A percentile compares a stretch with the other conserved stretches of the same genome.
These are phyloP conservation scores for Mamestra configurata DNA, from an alignment of 1,140 invertebrate species.

Conservation along the genomic window DNA sequence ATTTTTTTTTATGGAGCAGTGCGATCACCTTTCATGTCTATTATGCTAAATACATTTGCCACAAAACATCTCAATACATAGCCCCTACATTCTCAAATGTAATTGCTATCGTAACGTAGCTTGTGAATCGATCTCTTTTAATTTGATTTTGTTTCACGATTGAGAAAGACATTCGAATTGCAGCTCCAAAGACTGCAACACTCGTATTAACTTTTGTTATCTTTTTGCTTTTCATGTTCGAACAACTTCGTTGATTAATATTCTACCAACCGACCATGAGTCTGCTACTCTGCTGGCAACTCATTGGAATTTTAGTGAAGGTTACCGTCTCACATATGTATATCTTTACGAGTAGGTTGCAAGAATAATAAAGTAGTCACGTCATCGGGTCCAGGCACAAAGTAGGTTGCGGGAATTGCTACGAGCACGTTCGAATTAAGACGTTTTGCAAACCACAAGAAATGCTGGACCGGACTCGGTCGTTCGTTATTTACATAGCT, in stretches of 20 bases:
- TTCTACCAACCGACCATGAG: conserved; percentile 8
- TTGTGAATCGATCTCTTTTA: not conserved
- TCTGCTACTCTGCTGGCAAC: conserved; percentile 14
- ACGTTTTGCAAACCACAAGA: conserved; percentile 84
- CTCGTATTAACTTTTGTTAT: not conserved
- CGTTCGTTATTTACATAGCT: conserved; percentile 85
- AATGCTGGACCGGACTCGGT: conserved; percentile 72
- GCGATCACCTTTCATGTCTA: no score
- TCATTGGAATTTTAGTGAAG: conserved; percentile 37
- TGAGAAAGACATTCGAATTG: not conserved
- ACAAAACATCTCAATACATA: no score
- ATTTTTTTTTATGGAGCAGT: no score
- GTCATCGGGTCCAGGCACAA: conserved; percentile 48
- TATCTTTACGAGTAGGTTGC: conserved; percentile 28
- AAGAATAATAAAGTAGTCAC: conserved; percentile 42
- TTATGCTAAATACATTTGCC: no score
- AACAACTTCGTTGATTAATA: conserved; percentile 24
- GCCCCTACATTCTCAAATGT: no score
- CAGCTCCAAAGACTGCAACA: not conserved
- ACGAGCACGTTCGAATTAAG: conserved; percentile 75
- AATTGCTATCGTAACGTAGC: no score
- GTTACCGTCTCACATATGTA: conserved; percentile 30
- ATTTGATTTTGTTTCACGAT: not conserved
- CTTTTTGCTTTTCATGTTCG: conserved; percentile 18
- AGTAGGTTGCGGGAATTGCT: conserved; percentile 59